A percentile compares a stretch with the other conserved stretches of the same genome.
phyloP scores from a whole-genome alignment of 2,888 invertebrate species.

The Amiota communis region DNA sequence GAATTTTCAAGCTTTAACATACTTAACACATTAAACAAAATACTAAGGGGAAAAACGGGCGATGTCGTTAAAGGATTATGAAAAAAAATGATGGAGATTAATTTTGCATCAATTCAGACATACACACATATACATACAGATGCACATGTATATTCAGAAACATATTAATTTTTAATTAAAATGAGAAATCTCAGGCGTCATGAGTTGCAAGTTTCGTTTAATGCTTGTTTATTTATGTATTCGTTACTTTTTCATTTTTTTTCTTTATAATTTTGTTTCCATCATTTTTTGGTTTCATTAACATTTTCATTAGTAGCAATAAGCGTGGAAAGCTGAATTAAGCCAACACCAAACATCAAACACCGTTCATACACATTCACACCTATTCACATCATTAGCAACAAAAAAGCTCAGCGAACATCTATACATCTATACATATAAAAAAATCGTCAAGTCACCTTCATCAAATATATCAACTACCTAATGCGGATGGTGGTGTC shows the following conservation, averaged over 20 bases:
- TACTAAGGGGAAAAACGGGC: not conserved
- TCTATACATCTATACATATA: too few species aligned
- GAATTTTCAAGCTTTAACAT: constrained; percentile 1
- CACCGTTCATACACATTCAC: not conserved
- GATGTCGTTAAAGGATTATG: too few species aligned
- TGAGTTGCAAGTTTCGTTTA: not conserved
- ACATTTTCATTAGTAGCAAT: constrained; percentile 15
- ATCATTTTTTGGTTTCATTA: constrained; percentile 13
- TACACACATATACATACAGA: not conserved
- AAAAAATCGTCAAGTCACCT: too few species aligned
- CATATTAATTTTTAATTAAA: constrained; percentile 9
- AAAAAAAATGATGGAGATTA: not conserved
- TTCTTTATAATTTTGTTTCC: too few species aligned
- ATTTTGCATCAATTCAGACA: not conserved
- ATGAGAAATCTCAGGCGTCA: not conserved
- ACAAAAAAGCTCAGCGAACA: constrained; percentile 8
- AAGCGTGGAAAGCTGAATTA: not conserved
- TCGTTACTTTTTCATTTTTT: too few species aligned
- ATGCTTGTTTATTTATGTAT: too few species aligned
- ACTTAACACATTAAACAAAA: not conserved
- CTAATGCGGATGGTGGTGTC: too few species aligned
- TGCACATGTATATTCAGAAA: not conserved
- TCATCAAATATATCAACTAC: too few species aligned
- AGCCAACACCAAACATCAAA: constrained; percentile 22
- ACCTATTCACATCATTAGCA: not conserved